Evolutionary conservation across 2,888 invertebrate species (phyloP), one percentile per base, ranked within the genome.

Genomic region (Ctena decussata): DNA sequence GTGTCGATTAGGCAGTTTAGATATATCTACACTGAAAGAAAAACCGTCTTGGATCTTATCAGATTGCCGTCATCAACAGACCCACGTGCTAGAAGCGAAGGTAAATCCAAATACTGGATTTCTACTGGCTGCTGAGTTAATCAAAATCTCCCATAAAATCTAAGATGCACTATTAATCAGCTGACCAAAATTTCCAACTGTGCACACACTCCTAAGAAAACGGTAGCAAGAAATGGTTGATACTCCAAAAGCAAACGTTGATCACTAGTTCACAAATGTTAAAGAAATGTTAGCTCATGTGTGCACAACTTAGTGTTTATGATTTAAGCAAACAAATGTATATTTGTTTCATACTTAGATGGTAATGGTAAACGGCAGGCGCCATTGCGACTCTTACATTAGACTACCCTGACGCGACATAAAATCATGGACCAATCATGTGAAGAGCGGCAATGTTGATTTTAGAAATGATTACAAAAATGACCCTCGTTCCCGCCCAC

Each of bases 401-500:
- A 65, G 65, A 53, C 53, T 53, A 21, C 21, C 53, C 75, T 84
- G 92, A 89, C 92, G 89, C 90, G 91, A 91, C 92, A 83, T 83
- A 84, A 80, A 86, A 86, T 89, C 87, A 91, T 87, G 84, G 84
- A 90, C 93, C 93, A 93, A 93, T 93, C 92, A 91, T 80, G 72
- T 77, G 73, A 80, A 86, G 84, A 84, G 89, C 87, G 87, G 87
- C 91, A 87, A 90, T 91, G 91, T 90, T 90, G 91, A 91, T 91
- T 90, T 90, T 35, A 91, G 91, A 90, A 91, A 92, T 89, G 89
- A 91, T 89, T 87, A 84, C 87, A 89, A 89, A 84, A 85, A 69
- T 49, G 78, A 86, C 85, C 84, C 73, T 44, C 39, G 30, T 41
- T 11, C 49, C 78, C 80, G 82, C 85, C 88, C 82, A 74, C 70